Conservation (phyloP, 2,113 vertebrate genomes). For the Microcebus murinus region DNA sequence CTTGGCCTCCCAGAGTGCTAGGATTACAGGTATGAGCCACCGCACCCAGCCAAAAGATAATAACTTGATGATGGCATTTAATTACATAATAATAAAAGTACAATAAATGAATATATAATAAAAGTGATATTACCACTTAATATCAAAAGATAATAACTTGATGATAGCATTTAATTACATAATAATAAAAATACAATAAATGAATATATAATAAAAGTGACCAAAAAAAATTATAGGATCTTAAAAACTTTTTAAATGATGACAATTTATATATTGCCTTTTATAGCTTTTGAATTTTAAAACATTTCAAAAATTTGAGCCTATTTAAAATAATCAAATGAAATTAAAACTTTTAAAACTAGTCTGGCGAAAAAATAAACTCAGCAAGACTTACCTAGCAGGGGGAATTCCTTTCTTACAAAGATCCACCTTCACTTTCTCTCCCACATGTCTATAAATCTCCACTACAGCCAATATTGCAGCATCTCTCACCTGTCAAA, state of each 20-base stretch:
- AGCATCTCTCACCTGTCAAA: conserved; percentile 93
- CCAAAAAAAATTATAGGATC: background rate
- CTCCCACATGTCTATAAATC: conserved; percentile 95
- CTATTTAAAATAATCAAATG: background rate
- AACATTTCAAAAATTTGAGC: background rate
- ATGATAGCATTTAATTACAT: background rate
- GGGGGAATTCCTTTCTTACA: conserved; percentile 92
- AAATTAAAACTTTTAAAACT: conserved; percentile 42
- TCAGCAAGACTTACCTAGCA: conserved; percentile 89
- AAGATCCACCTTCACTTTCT: conserved; percentile 92
- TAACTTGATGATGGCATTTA: too few species aligned
- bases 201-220: background rate
- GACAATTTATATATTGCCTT: background rate
- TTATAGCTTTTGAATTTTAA: background rate
- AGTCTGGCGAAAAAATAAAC: background rate
- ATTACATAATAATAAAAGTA: too few species aligned
- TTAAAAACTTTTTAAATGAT: conserved; percentile 25
- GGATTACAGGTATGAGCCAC: too few species aligned
- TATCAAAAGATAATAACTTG: background rate
- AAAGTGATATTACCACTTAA: background rate
- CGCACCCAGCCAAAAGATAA: too few species aligned
- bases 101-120: too few species aligned
- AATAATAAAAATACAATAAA: background rate
- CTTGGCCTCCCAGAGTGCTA: too few species aligned
- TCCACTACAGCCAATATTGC: conserved; percentile 92